Evolutionary conservation across 2,888 invertebrate genomes (phyloP).

Genomic region (Cerceris ruficornis): DNA sequence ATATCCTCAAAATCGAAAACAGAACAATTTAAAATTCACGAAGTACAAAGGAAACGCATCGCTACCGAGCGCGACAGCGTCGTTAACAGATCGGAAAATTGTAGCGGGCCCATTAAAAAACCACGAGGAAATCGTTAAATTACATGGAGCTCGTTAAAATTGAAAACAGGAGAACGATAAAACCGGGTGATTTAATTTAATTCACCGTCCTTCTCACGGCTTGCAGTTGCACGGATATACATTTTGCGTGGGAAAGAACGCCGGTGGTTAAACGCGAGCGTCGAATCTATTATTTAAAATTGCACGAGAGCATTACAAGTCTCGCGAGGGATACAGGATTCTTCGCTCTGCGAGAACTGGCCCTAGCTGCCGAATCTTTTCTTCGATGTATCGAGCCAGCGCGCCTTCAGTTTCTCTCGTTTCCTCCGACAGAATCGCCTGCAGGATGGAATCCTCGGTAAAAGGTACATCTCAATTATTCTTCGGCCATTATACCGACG

Average conservation of each 20-base stretch:
- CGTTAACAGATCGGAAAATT: too few species aligned
- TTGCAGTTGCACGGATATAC: slow-evolving; percentile 16
- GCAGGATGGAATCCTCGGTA: slow-evolving; percentile 9
- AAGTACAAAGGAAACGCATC: too few species aligned
- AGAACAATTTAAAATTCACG: too few species aligned
- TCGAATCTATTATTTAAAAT: slow-evolving; percentile 61
- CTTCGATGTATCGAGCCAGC: slow-evolving; percentile 33
- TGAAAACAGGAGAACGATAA: background rate
- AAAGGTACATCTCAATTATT: slow-evolving; percentile 38
- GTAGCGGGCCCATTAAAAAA: too few species aligned
- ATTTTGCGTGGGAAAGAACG: slow-evolving; percentile 35
- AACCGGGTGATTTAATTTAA: background rate
- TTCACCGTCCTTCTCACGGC: background rate
- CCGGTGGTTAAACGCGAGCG: slow-evolving; percentile 44
- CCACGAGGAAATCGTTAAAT: too few species aligned
- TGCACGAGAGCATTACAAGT: slow-evolving; percentile 31
- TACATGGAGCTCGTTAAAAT: too few species aligned
- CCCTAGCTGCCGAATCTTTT: slow-evolving; percentile 16
- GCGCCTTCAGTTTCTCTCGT: slow-evolving; percentile 38
- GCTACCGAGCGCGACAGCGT: too few species aligned
- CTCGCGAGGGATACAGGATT: slow-evolving; percentile 38
- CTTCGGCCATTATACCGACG: slow-evolving; percentile 12
- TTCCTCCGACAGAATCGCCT: slow-evolving; percentile 21
- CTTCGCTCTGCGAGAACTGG: slow-evolving; percentile 5
- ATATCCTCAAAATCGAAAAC: background rate